These are phyloP conservation scores for Agriopis leucophaearia DNA, from an alignment of 2,888 invertebrate genomes.

Conservation along the genomic window DNA sequence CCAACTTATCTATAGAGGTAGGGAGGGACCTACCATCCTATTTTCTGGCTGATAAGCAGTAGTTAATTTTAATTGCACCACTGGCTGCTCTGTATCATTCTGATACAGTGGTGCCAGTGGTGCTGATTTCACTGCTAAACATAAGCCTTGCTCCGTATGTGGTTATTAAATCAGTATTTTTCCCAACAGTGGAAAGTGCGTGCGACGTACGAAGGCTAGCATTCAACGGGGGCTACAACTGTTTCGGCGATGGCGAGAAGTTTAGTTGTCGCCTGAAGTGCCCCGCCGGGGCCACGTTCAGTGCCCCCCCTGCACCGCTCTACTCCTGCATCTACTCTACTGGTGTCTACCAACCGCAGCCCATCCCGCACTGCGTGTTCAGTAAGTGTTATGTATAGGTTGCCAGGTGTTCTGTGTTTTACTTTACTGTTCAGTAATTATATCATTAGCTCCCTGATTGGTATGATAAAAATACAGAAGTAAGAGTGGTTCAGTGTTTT, in stretches of 20 bases:
- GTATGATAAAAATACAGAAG: no score
- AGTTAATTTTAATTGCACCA: no score
- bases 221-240: slow-evolving; percentile 93
- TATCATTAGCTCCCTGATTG: no score
- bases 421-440: no score
- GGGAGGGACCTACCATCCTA: no score
- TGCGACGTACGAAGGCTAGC: slow-evolving; percentile 88
- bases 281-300: slow-evolving; percentile 88
- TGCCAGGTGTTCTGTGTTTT: no score
- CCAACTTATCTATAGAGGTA: no score
- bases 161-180: not conserved
- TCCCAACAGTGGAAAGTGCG: slow-evolving; percentile 80
- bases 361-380: slow-evolving; percentile 91
- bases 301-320: slow-evolving; percentile 84
- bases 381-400: slow-evolving; percentile 70
- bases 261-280: slow-evolving; percentile 89
- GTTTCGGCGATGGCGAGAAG: slow-evolving; percentile 87
- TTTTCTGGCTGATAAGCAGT: no score
- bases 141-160: not conserved
- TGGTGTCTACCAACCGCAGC: slow-evolving; percentile 89
- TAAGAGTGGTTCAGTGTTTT: no score
- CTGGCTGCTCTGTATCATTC: no score
- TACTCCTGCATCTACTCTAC: slow-evolving; percentile 90
- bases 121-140: no score
- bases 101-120: no score